A percentile compares a stretch with the other conserved stretches of the same genome.
phyloP scores from a whole-genome alignment of 2,888 invertebrate species.

The Sphinx pinastri region DNA sequence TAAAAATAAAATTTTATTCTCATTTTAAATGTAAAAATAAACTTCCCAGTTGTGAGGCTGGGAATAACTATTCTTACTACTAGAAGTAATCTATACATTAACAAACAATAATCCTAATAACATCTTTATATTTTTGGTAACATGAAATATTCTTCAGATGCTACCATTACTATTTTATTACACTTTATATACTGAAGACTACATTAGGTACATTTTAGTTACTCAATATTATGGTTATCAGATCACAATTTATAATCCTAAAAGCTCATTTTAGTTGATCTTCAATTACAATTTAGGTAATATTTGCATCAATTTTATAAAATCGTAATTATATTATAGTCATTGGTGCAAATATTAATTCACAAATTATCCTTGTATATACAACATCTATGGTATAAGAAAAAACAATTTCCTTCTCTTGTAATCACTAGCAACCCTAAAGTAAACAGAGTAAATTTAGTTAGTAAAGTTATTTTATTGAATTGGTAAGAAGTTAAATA shows the following conservation, averaged over 20 bases:
- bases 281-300: background rate
- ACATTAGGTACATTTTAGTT: constrained; percentile 27
- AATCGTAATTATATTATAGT: background rate
- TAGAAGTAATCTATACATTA: constrained; percentile 73
- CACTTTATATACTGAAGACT: constrained; percentile 23
- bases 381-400: background rate
- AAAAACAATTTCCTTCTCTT: background rate
- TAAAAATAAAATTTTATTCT: constrained; percentile 79
- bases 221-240: constrained; percentile 30
- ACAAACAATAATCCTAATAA: constrained; percentile 73
- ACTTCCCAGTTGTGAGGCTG: constrained; percentile 66
- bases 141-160: constrained; percentile 69
- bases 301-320: background rate
- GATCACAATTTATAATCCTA: constrained; percentile 38
- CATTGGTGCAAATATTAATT: background rate
- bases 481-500: background rate
- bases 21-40: constrained; percentile 80
- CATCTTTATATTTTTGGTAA: constrained; percentile 78
- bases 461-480: background rate
- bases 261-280: constrained; percentile 30
- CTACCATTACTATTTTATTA: constrained; percentile 43
- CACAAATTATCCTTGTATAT: background rate
- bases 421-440: background rate
- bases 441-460: background rate
- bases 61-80: constrained; percentile 79